Conservation (phyloP, 1,140 invertebrate genomes). For the Anastrepha obliqua region DNA sequence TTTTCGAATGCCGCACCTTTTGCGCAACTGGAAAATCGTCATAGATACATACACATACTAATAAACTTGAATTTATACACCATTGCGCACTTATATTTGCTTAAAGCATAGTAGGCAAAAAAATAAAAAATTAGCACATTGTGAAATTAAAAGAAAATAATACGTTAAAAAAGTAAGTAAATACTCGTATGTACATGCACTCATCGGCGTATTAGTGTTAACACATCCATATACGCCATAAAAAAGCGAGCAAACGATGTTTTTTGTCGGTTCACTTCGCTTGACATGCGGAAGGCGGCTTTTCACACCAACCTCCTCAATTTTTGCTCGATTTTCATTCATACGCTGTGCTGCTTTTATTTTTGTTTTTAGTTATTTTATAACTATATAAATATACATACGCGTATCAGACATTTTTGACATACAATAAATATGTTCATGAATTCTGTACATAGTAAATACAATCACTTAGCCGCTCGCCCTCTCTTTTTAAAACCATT, state of each 20-base stretch:
- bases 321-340: not conserved
- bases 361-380: too few species aligned
- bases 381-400: too few species aligned
- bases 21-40: too few species aligned
- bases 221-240: not conserved
- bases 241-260: not conserved
- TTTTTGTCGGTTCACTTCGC: not conserved
- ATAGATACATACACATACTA: too few species aligned
- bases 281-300: not conserved
- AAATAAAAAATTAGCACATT: not conserved
- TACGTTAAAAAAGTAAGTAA: not conserved
- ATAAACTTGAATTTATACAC: too few species aligned
- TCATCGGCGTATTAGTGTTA: not conserved
- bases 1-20: too few species aligned
- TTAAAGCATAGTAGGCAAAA: constrained; percentile 43
- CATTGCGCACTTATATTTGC: too few species aligned
- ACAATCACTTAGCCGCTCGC: too few species aligned
- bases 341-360: not conserved
- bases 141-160: not conserved
- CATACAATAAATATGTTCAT: too few species aligned
- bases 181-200: not conserved
- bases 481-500: too few species aligned
- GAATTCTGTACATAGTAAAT: too few species aligned
- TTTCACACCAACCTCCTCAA: not conserved
- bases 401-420: too few species aligned